Percentiles rank a stretch among this genome's conserved stretches.
phyloP scores from a whole-genome alignment of 2,113 vertebrate species.

The Macheiramphus alcinus region DNA sequence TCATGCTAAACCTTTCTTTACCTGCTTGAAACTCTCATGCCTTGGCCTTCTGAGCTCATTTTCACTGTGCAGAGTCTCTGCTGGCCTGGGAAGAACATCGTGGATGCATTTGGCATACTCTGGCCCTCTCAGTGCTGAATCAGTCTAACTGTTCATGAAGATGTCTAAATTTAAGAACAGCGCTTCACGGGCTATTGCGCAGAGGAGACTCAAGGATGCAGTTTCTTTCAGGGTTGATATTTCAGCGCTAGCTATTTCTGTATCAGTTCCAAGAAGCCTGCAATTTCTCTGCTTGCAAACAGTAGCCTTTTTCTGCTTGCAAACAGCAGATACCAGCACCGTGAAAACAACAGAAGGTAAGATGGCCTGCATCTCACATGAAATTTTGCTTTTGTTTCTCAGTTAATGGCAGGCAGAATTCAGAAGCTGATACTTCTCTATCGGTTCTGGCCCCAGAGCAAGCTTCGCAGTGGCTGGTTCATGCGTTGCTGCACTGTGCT shows the following conservation, averaged over 20 bases:
- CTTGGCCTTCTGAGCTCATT: background rate
- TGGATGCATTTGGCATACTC: background rate
- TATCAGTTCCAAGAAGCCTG: background rate
- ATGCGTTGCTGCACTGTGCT: background rate
- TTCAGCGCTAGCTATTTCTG: background rate
- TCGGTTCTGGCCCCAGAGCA: fast-evolving
- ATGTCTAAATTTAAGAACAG: background rate
- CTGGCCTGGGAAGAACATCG: background rate
- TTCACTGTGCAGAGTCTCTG: background rate
- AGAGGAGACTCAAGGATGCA: background rate
- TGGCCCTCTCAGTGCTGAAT: background rate
- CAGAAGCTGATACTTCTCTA: background rate
- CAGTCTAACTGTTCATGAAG: background rate
- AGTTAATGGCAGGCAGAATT: background rate
- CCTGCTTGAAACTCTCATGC: background rate
- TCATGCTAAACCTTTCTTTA: background rate
- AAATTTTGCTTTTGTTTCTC: background rate
- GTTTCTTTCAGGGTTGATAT: background rate
- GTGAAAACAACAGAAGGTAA: background rate
- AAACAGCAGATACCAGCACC: background rate
- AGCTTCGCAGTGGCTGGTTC: background rate
- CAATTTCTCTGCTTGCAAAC: fast-evolving
- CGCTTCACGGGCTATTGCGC: background rate
- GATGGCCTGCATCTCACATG: fast-evolving
- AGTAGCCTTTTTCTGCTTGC: background rate